A percentile compares a stretch with the other conserved stretches of the same genome.
phyloP scores from a whole-genome alignment of 2,888 invertebrate species.

The Brenthis hecate region DNA sequence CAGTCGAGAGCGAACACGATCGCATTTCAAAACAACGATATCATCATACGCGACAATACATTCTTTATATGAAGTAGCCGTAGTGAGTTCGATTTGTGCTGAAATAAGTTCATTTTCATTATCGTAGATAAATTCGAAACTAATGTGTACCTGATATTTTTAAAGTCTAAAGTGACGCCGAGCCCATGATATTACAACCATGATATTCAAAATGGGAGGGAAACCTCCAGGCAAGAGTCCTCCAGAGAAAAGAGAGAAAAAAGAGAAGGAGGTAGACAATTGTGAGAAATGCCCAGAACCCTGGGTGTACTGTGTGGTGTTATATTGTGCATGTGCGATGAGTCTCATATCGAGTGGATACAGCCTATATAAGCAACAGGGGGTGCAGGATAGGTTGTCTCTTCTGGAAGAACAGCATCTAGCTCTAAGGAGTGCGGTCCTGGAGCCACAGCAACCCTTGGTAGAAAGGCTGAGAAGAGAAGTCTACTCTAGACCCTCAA shows the following conservation, averaged over 20 bases:
- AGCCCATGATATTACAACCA: slow-evolving; percentile 48
- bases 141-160: slow-evolving; percentile 13
- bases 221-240: slow-evolving; percentile 60
- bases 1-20: slow-evolving; percentile 69
- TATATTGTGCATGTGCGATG: slow-evolving; percentile 86
- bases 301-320: slow-evolving; percentile 76
- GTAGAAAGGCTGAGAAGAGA: slow-evolving; percentile 81
- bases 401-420: slow-evolving; percentile 82
- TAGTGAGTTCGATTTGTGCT: not conserved
- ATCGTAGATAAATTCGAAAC: not conserved
- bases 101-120: not conserved
- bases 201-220: slow-evolving; percentile 74
- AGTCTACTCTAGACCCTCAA: slow-evolving; percentile 65
- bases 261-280: slow-evolving; percentile 55
- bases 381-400: slow-evolving; percentile 76
- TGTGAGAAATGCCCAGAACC: slow-evolving; percentile 71
- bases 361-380: slow-evolving; percentile 82
- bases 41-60: slow-evolving; percentile 1
- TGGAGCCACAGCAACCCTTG: slow-evolving; percentile 78
- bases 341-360: slow-evolving; percentile 84
- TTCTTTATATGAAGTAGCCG: not conserved
- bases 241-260: slow-evolving; percentile 53
- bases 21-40: slow-evolving; percentile 39
- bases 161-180: slow-evolving; percentile 7
- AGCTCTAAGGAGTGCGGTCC: slow-evolving; percentile 75